Base-by-base conservation (phyloP, 2,797 vertebrate species). In the Coreius guichenoti region DNA sequence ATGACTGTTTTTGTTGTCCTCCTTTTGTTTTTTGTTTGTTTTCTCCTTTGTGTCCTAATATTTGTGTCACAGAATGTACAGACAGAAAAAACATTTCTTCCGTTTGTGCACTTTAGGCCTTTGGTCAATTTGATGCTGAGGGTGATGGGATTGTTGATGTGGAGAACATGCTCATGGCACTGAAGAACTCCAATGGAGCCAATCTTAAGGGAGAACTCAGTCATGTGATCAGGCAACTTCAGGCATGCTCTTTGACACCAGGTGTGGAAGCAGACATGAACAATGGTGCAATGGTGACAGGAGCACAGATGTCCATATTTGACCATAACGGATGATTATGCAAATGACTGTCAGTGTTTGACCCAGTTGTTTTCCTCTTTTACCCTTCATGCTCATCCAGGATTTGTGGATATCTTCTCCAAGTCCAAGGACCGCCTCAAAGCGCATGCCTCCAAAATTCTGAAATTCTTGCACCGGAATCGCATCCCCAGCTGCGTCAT, bases 331-430 rank as follows among this genome's bases (percentile, higher is more conserved):
- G n/a, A 13, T 36, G 16, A 47, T 58, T 45, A 61, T 36, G 54
- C 67, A 61, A 58, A 68, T 33, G 4, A 29, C 13, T 43, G 23
- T 0, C 45, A 21, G 23, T 13, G 74, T 81, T 39, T 80, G 14
- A 26, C 12, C 51, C 8, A 14, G 1, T 69, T 69, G 23, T 33
- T 29, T 36, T 73, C 5, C 29, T 31, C n/a, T 26, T 61, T 69
- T 29, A 31, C 51, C n/a, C 26, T 83, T 67, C 31, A 26, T 39
- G 54, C 19, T 49, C 39, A 67, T 70, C 16, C 86, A 99, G 98
- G 98, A 89, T 99, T 99, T 90, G 96, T 98, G 82, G 98, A 99
- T 91, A 99, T 99, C 89, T 99, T 99, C 92, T 98, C 98, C 6
- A 99, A 98, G 88, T 97, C 95, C 0, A 99, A 97, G 89, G 98